phyloP scores from a whole-genome alignment of 2,797 vertebrate genomes.

The Agapornis canus region DNA sequence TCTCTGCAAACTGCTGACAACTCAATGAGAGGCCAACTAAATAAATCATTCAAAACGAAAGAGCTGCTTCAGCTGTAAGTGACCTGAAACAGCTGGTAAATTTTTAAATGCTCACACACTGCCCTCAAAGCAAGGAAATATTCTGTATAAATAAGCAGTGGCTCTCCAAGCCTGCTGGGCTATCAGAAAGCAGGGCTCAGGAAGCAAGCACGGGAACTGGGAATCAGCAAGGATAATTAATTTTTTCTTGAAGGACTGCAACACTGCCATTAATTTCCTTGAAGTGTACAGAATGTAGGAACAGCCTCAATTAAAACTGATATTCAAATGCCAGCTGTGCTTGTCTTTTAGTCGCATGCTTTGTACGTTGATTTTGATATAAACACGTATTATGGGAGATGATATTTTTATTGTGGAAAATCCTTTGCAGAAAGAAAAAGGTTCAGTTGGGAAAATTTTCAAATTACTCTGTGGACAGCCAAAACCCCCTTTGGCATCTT shows the following conservation, averaged over 20 bases:
- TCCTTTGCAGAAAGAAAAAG: not conserved
- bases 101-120: slow-evolving; percentile 1
- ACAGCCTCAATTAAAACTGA: slow-evolving; percentile 47
- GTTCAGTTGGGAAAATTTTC: not conserved
- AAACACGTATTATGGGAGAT: not conserved
- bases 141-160: not conserved
- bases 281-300: not conserved
- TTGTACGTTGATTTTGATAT: slow-evolving; percentile 57
- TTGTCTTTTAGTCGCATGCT: slow-evolving; percentile 30
- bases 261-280: slow-evolving; percentile 2
- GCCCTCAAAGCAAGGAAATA: not conserved
- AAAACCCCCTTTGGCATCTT: not conserved
- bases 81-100: slow-evolving; percentile 57
- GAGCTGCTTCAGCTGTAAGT: slow-evolving; percentile 1
- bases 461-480: not conserved
- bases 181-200: not conserved
- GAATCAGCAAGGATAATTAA: slow-evolving; percentile 36
- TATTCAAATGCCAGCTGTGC: slow-evolving; percentile 3
- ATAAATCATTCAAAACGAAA: slow-evolving; percentile 48
- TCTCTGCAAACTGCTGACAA: slow-evolving; percentile 33
- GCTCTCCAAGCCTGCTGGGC: not conserved
- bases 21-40: slow-evolving; percentile 34
- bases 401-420: not conserved
- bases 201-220: not conserved
- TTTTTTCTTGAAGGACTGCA: slow-evolving; percentile 38